Base-by-base conservation (phyloP, 2,888 invertebrate genomes). In the Archips xylosteana region DNA sequence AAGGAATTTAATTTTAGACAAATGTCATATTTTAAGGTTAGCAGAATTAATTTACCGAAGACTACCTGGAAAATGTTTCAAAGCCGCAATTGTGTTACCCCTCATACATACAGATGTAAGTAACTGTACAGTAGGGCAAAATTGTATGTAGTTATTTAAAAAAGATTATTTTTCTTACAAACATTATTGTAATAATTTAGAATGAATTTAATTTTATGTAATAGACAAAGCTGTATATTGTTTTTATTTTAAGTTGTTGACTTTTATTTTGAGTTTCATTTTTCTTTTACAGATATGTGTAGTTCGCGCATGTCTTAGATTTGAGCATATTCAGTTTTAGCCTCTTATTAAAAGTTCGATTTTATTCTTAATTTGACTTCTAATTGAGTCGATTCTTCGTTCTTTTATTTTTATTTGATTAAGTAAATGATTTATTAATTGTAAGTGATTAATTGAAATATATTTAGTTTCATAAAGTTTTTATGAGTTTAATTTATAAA, bases 391-490 rank as follows among this genome's bases (percentile, higher is more conserved):
- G 36, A 23, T 57, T 61, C 32, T 72, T 68, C 15, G 47, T 64
- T 61, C 66, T 63, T 74, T 65, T 54, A 12, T 60, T 65, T 65
- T 36, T 45, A 12, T 60, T 65, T 36, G 34, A 62, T 49, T 76
- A 72, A 75, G 63, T 72, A 74, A 70, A 70, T 70, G 74, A 75
- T 75, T 76, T 75, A 74, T 74, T 70, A 63, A 51, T 64, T 70
- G 51, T 71, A 75, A 75, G 65, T 64, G 75, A 70, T 75, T 77
- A 76, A 77, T 75, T 75, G 70, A 77, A 78, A 76, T 78, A 77
- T 77, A 77, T 77, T 76, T 67, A 77, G 65, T 77, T 75, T 71
- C 49, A 74, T 71, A 70, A 75, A 75, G 76, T 75, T 76, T 34
- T 63, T 63, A 23, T 8, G 51, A 70, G 70, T 67, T 64, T 64